Conservation (phyloP, 2,888 invertebrate genomes). For the Myopa testacea region DNA sequence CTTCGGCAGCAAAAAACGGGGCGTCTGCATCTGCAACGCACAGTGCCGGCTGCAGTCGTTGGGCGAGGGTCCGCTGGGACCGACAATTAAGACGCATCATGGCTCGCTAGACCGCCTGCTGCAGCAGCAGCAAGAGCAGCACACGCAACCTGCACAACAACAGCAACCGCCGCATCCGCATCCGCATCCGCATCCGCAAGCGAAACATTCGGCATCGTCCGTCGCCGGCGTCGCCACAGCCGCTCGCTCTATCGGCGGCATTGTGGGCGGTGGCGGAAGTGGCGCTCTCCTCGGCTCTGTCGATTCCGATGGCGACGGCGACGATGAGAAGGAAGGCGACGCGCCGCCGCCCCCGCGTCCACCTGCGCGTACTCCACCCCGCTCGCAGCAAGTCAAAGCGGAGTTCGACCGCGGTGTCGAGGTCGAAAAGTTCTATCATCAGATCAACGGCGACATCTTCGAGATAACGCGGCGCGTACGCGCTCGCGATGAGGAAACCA, state of each 20-base stretch:
- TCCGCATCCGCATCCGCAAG: no score
- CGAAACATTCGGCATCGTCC: no score
- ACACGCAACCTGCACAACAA: conserved; percentile 38
- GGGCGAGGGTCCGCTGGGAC: conserved; percentile 59
- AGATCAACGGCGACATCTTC: conserved; percentile 68
- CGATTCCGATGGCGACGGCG: conserved; percentile 57
- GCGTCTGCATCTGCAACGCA: conserved; percentile 68
- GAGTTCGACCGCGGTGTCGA: conserved; percentile 67
- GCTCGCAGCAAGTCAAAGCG: conserved; percentile 56
- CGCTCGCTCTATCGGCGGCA: conserved; percentile 44
- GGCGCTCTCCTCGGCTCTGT: conserved; percentile 53
- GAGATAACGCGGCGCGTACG: conserved; percentile 66
- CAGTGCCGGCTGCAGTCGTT: conserved; percentile 65
- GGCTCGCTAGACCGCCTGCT: conserved; percentile 66
- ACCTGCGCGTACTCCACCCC: conserved; percentile 52
- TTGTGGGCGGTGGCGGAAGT: conserved; percentile 59
- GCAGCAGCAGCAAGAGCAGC: conserved; percentile 55
- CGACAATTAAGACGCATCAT: conserved; percentile 65
- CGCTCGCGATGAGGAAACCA: conserved; percentile 65
- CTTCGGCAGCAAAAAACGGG: conserved; percentile 66
- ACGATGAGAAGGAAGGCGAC: conserved; percentile 55
- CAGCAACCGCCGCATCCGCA: conserved; percentile 50
- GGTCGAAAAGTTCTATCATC: conserved; percentile 68
- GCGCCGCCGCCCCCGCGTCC: conserved; percentile 50
- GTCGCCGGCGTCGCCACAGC: neutral